A percentile compares a stretch with the other conserved stretches of the same genome.
Evolutionary conservation across 2,888 invertebrate genomes (phyloP).

Genomic region (Vandiemenella viatica): DNA sequence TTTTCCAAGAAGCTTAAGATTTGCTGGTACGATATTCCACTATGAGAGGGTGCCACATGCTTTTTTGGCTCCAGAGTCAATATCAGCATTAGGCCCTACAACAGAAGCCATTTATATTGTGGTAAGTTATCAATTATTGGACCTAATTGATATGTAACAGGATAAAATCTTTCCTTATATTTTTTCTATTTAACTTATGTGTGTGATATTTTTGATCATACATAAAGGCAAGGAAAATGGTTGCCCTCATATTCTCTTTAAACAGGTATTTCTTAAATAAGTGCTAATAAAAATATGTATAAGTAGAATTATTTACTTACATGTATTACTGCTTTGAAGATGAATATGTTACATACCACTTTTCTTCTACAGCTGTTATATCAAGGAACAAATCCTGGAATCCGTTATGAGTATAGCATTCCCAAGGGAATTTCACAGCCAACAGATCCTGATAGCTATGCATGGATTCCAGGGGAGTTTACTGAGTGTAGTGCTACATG

Average conservation of each 20-base stretch:
- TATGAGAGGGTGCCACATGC: constrained; percentile 74
- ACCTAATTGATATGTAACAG: background rate
- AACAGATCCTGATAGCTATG: constrained; percentile 55
- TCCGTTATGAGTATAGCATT: constrained; percentile 80
- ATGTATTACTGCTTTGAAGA: too few species aligned
- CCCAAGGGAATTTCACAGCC: constrained; percentile 50
- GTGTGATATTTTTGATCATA: too few species aligned
- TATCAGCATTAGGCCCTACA: constrained; percentile 76
- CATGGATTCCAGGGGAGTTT: constrained; percentile 68
- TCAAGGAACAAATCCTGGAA: constrained; percentile 70
- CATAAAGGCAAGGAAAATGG: too few species aligned
- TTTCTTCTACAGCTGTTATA: constrained; percentile 48
- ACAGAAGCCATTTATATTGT: constrained; percentile 76
- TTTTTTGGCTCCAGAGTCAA: constrained; percentile 68
- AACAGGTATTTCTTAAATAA: too few species aligned
- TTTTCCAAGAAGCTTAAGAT: constrained; percentile 62
- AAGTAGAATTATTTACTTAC: too few species aligned
- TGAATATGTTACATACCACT: too few species aligned
- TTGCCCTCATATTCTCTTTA: too few species aligned
- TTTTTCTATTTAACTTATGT: too few species aligned
- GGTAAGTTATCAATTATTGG: constrained; percentile 32
- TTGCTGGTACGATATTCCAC: constrained; percentile 74
- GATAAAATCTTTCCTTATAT: background rate
- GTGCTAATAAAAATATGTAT: too few species aligned
- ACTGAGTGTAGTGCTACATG: constrained; percentile 72